A percentile compares a stretch with the other conserved stretches of the same genome.
Evolutionary conservation across 2,888 invertebrate species (phyloP).

Genomic region (Acanthopleura granulata): DNA sequence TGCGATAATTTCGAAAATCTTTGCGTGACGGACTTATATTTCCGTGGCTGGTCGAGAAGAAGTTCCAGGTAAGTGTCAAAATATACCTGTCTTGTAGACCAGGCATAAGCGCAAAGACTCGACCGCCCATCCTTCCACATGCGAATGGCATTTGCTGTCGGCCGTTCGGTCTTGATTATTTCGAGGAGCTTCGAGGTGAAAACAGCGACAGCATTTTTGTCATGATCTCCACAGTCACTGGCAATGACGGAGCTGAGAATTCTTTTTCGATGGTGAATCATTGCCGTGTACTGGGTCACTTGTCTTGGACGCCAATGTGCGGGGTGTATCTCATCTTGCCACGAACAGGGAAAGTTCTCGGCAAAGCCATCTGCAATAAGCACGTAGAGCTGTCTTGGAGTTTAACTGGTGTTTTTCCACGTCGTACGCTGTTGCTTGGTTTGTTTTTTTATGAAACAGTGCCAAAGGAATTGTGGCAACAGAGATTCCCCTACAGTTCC

Average conservation of each 20-base stretch:
- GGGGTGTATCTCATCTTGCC: constrained; percentile 26
- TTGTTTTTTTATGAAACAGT: constrained; percentile 23
- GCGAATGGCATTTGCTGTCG: constrained; percentile 17
- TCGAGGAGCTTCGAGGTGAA: constrained; percentile 15
- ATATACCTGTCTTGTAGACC: constrained; percentile 2
- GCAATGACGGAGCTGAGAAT: constrained; percentile 19
- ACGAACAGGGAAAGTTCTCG: constrained; percentile 20
- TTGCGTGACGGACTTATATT: constrained; percentile 22
- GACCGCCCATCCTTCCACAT: constrained; percentile 27
- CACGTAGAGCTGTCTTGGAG: too few species aligned
- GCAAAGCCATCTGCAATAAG: too few species aligned
- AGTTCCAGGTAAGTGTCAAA: too few species aligned
- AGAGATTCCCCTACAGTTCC: constrained; percentile 18
- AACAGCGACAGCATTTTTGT: constrained; percentile 20
- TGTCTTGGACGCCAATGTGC: constrained; percentile 25
- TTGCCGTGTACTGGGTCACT: constrained; percentile 20
- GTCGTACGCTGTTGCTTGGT: constrained; percentile 21
- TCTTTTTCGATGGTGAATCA: constrained; percentile 19
- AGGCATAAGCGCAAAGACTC: constrained; percentile 13
- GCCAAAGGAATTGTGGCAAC: constrained; percentile 17
- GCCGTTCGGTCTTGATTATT: background rate
- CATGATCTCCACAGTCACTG: constrained; percentile 19
- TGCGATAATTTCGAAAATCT: background rate
- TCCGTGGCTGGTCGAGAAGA: constrained; percentile 26
- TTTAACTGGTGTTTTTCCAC: too few species aligned